Percentiles rank a stretch among this genome's conserved stretches.
Conservation (phyloP, 1,140 invertebrate species). For the Geopemphigus sp. region DNA sequence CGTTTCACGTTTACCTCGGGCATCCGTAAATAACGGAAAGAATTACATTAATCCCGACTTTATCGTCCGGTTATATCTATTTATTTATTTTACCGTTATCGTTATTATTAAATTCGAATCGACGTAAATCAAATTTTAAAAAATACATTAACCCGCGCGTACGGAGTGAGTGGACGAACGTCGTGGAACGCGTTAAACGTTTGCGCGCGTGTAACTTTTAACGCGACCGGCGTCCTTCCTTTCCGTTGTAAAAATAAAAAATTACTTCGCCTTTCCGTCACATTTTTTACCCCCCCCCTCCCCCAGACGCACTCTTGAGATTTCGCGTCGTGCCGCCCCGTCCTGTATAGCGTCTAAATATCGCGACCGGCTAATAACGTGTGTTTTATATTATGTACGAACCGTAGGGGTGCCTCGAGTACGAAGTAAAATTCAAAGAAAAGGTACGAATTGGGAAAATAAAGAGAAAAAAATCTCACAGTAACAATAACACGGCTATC, state of each 20-base stretch:
- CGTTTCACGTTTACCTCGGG: constrained; percentile 16
- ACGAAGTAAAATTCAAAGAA: neutral
- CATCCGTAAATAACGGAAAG: constrained; percentile 26
- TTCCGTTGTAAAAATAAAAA: neutral
- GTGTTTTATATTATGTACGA: neutral
- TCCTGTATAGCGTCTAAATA: neutral
- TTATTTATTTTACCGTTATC: neutral
- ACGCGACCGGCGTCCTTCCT: constrained; percentile 3
- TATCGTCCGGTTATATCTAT: neutral
- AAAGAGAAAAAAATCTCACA: neutral
- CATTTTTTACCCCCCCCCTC: neutral
- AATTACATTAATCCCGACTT: constrained; percentile 26
- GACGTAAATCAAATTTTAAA: constrained; percentile 44
- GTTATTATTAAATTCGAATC: constrained; percentile 17
- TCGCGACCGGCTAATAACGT: no score
- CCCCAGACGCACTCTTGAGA: neutral
- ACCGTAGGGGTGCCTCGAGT: neutral
- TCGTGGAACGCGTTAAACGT: constrained; percentile 32
- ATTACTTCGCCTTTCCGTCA: neutral
- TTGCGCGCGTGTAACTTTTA: neutral
- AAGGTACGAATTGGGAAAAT: neutral
- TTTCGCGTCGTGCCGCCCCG: neutral
- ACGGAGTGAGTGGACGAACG: neutral
- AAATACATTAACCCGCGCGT: constrained; percentile 23
- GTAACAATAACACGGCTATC: neutral